Evolutionary conservation across 2,797 vertebrate species (phyloP), one percentile per base, ranked within the genome.

Genomic region (Cuculus canorus): DNA sequence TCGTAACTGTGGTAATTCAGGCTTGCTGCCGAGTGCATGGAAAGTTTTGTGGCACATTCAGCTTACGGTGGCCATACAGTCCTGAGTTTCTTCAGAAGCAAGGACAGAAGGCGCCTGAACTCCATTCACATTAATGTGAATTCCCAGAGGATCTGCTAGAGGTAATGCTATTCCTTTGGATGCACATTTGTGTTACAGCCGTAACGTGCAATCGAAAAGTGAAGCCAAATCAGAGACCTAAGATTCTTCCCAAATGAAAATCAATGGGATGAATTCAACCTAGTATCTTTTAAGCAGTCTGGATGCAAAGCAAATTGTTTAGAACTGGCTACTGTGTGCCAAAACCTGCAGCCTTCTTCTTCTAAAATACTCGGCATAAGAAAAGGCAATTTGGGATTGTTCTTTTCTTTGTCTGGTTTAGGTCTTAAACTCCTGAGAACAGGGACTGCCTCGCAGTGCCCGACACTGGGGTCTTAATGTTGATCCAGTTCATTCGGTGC

Each of bases 271-370:
- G 24, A 92, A 90, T 81, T 82, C 72, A 86, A 73, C 80, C 59
- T 78, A 59, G 11, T 88, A 76, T 73, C 86, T 94, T 93, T 90
- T 43, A 88, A 90, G 60, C 57, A 81, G 65, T 13, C 48, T 90
- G 89, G 69, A 81, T 85, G 61, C 60, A 85, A 87, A 93, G 71
- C 71, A 85, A 85, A 35, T 77, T 68, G 82, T 94, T 95, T 1
- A 1, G 80, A 71, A 41, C 73, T 93, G 80, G 50, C 80, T 93
- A 2, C 33, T 90, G 57, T 19, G 3, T 89, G 82, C 85, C 91
- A 92, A 77, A 93, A 81, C 61, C 72, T 80, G 64, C 57, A 81
- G 76, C 33, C 92, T 89, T 93, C 70, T 63, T 94, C 8, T 52
- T 66, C 60, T 81, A 37, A 91, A 94, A 61, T 85, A 87, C 41